phyloP scores from a whole-genome alignment of 2,113 vertebrate genomes.

The Marmota flaviventris region DNA sequence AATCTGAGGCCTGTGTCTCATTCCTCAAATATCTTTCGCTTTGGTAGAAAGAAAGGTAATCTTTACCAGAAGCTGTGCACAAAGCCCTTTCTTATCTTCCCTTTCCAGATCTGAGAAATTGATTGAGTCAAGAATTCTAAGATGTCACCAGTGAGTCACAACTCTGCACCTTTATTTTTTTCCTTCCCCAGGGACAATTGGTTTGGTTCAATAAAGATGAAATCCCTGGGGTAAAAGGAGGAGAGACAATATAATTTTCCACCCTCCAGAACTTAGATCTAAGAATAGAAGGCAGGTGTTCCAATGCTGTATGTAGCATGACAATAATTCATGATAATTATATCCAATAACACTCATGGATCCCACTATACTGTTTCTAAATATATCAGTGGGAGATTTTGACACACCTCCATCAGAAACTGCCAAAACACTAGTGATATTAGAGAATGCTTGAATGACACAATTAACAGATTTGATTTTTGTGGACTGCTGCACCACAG shows the following conservation, averaged over 20 bases:
- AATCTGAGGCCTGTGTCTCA: not conserved
- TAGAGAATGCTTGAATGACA: not conserved
- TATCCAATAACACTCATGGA: not conserved
- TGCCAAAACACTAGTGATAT: not conserved
- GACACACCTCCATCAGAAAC: not conserved
- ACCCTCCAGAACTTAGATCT: not conserved
- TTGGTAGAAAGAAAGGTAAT: not conserved
- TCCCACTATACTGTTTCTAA: not conserved
- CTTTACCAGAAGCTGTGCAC: not conserved
- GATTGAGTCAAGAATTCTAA: not conserved
- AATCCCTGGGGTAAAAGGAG: not conserved
- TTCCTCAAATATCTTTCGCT: not conserved
- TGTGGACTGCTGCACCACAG: not conserved
- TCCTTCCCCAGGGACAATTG: not conserved
- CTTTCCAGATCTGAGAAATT: not conserved
- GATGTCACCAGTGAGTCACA: not conserved
- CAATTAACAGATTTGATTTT: not conserved
- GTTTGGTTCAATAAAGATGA: not conserved
- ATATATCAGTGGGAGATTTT: not conserved
- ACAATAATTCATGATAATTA: not conserved
- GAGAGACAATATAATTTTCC: not conserved
- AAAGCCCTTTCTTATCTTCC: not conserved
- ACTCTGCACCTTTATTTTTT: not conserved
- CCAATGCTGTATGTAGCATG: not conserved
- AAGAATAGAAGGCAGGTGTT: not conserved